These are phyloP conservation scores for Cyanoramphus novaezelandiae DNA, from an alignment of 2,113 vertebrate species.

Conservation along the genomic window DNA sequence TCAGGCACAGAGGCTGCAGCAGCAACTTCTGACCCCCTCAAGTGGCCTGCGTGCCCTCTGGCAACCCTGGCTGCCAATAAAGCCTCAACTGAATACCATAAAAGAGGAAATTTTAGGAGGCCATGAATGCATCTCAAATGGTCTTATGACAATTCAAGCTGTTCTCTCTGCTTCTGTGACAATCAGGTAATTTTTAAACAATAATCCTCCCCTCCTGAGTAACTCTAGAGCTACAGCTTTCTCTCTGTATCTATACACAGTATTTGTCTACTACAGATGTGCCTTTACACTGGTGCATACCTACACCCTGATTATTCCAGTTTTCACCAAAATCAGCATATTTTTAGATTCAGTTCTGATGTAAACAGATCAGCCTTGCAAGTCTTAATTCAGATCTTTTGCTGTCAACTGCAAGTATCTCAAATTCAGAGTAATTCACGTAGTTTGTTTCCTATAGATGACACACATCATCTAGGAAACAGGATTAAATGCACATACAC, in stretches of 20 bases:
- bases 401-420: background rate
- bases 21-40: background rate
- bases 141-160: background rate
- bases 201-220: background rate
- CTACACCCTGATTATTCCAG: background rate
- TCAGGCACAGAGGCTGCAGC: background rate
- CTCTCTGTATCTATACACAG: background rate
- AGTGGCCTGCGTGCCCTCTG: background rate
- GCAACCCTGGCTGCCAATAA: background rate
- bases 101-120: background rate
- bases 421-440: slow-evolving; percentile 10
- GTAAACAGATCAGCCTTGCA: slow-evolving; percentile 12
- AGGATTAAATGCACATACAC: background rate
- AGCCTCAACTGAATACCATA: background rate
- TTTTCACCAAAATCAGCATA: background rate
- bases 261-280: background rate
- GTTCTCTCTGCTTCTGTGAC: background rate
- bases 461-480: background rate
- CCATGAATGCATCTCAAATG: background rate
- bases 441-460: slow-evolving; percentile 4
- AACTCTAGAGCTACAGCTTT: background rate
- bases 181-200: background rate
- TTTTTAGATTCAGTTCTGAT: slow-evolving; percentile 1
- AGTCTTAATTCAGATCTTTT: background rate
- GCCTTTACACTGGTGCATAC: background rate